phyloP scores from a whole-genome alignment of 1,140 invertebrate species.

The Thereuonema tuberculata region DNA sequence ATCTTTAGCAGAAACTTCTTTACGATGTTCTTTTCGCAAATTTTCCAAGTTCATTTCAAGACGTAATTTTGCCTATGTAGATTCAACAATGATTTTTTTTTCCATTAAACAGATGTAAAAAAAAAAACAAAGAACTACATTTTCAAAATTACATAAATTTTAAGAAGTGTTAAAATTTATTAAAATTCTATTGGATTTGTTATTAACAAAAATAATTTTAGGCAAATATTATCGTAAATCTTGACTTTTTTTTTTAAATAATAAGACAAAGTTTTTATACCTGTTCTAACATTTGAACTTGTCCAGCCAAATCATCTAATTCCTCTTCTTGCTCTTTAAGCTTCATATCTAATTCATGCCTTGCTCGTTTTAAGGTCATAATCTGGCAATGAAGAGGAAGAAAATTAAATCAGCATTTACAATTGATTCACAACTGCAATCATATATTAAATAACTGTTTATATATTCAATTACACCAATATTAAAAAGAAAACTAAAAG shows the following conservation, averaged over 20 bases:
- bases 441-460: too few relatives aligned
- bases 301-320: constrained; percentile 81
- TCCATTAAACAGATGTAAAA: not conserved
- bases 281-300: constrained; percentile 53
- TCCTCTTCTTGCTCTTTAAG: constrained; percentile 88
- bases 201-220: not conserved
- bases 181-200: too few relatives aligned
- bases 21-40: constrained; percentile 68
- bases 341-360: constrained; percentile 74
- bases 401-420: too few relatives aligned
- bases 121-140: not conserved
- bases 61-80: constrained; percentile 53
- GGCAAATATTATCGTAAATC: not conserved
- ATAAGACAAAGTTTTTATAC: not conserved
- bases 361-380: constrained; percentile 58
- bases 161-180: too few relatives aligned
- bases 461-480: too few relatives aligned
- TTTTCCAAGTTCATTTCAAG: constrained; percentile 88
- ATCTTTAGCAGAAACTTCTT: constrained; percentile 74
- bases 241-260: not conserved
- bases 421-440: too few relatives aligned
- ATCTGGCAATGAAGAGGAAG: too few relatives aligned
- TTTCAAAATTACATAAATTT: too few relatives aligned
- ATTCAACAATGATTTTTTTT: not conserved
- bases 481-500: too few relatives aligned